phyloP scores from a whole-genome alignment of 2,113 vertebrate genomes.

The Cyphomyrus plagiostoma region DNA sequence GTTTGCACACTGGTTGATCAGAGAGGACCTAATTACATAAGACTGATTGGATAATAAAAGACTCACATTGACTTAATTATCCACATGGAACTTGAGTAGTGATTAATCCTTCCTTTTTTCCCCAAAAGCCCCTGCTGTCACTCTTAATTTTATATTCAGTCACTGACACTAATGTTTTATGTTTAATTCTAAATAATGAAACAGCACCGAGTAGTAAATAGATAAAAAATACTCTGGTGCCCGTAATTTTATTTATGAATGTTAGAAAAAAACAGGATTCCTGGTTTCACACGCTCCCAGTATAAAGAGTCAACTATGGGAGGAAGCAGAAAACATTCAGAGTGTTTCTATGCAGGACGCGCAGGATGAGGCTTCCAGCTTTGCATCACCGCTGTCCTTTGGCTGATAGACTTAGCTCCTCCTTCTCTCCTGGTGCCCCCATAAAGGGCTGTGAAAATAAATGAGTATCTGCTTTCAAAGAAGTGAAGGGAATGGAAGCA shows the following conservation, averaged over 20 bases:
- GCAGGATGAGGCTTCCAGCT: too few relatives aligned
- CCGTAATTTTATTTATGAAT: not conserved
- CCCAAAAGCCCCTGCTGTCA: not conserved
- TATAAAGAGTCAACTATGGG: not conserved
- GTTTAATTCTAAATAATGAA: slow-evolving; percentile 2
- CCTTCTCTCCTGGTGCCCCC: too few relatives aligned
- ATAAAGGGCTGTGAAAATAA: too few relatives aligned
- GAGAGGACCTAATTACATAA: slow-evolving; percentile 3
- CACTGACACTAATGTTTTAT: not conserved
- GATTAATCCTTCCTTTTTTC: not conserved
- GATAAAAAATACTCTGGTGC: not conserved
- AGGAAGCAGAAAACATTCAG: too few relatives aligned
- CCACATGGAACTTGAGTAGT: not conserved
- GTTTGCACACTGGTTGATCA: slow-evolving; percentile 11
- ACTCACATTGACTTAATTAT: not conserved
- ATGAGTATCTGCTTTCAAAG: too few relatives aligned
- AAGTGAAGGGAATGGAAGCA: too few relatives aligned
- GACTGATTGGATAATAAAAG: not conserved
- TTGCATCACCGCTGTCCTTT: too few relatives aligned
- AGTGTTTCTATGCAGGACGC: too few relatives aligned
- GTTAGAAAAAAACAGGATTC: not conserved
- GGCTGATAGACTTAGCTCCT: too few relatives aligned
- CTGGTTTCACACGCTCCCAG: not conserved
- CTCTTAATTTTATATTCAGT: not conserved
- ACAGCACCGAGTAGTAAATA: not conserved